Conservation (phyloP, 2,797 vertebrate species). For the Neoniphon sammara region DNA sequence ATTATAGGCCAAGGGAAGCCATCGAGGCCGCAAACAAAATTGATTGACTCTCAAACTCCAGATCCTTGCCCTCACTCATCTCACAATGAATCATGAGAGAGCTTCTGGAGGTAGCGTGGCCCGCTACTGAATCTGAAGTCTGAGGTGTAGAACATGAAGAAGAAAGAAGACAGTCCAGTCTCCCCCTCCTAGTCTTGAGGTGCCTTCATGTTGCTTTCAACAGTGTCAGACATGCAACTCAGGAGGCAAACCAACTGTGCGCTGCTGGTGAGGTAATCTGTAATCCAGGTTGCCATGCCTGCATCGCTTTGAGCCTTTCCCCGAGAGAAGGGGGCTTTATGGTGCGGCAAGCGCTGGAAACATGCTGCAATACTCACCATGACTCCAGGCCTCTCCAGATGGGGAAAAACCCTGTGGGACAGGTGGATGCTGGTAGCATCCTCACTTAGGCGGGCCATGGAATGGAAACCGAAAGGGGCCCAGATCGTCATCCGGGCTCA, state of each 20-base stretch:
- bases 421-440: constrained; percentile 15
- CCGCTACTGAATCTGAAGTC: constrained; percentile 28
- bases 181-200: too few species aligned
- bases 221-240: neutral
- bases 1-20: too few species aligned
- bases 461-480: neutral
- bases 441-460: neutral
- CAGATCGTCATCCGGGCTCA: neutral
- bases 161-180: neutral
- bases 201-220: neutral
- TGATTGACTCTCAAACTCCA: neutral
- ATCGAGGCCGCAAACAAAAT: too few species aligned
- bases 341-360: constrained; percentile 10
- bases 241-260: neutral
- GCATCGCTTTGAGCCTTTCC: constrained; percentile 32
- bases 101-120: constrained; percentile 45
- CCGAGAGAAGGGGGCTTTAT: constrained; percentile 11
- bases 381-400: constrained; percentile 23
- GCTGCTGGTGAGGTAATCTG: too few species aligned
- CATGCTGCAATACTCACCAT: constrained; percentile 24
- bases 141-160: constrained; percentile 4
- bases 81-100: constrained; percentile 36
- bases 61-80: constrained; percentile 15
- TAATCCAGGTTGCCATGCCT: too few species aligned
- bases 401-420: constrained; percentile 22